Base-by-base conservation (phyloP, 2,888 invertebrate genomes). In the Agrotis exclamationis region DNA sequence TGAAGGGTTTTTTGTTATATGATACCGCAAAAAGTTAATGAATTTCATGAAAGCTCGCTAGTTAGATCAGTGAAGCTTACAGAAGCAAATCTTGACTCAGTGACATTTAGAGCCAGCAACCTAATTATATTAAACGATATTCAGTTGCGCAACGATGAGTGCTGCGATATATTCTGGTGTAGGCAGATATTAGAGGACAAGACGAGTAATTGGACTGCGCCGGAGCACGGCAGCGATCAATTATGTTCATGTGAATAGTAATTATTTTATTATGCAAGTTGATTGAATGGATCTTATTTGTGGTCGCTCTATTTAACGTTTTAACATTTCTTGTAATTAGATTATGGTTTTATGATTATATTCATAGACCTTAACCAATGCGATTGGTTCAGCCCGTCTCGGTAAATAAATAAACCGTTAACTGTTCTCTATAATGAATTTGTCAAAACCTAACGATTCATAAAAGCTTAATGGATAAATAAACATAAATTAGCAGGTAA, bases 51-150 rank as follows among this genome's bases (percentile, higher is more conserved):
- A 74, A 66, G 44, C 39, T 56, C 20, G n/a, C n/a, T n/a, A 68
- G 64, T 66, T 64, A 56, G 50, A 70, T 56, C 65, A 76, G 69
- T 76, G 67, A 74, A 67, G 65, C 67, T 72, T 82, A 86, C 82
- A 84, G 79, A 79, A 89, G 82, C 78, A 85, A 84, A 66, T 89
- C 85, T 90, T 85, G 89, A 85, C 86, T 87, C 86, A 79, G 85
- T 91, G 92, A 90, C 91, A 92, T 93, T 93, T 92, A 85, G 81
- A 86, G 72, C 85, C 71, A 82, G 86, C 80, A 86, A 85, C 83
- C 87, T 91, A 91, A 92, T 91, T 90, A 91, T 87, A 89, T 80
- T 87, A 86, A 86, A 77, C 80, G 72, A 86, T 83, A 87, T 89
- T 90, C 78, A 74, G 84, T 90, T 88, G 85, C 84, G 87, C 85